A percentile compares a stretch with the other conserved stretches of the same genome.
phyloP scores from a whole-genome alignment of 2,113 vertebrate genomes.

The Meleagris gallopavo region DNA sequence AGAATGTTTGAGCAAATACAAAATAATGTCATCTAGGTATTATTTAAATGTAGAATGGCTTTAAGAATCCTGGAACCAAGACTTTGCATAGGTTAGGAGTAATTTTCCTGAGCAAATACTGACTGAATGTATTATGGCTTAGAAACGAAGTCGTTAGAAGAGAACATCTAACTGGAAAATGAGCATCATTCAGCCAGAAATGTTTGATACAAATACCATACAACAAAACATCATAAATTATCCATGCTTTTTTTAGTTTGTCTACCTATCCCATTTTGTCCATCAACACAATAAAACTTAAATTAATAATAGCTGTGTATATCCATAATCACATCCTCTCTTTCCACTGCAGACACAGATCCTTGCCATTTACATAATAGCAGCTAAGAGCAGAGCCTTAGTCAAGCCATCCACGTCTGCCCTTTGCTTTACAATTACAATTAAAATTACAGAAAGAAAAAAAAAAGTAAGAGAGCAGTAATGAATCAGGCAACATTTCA shows the following conservation, averaged over 20 bases:
- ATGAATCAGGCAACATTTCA: not conserved
- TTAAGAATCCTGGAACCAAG: not conserved
- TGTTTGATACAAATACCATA: not conserved
- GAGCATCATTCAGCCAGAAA: not conserved
- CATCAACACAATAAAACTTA: not conserved
- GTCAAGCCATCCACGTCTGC: not conserved
- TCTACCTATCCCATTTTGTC: not conserved
- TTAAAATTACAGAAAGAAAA: not conserved
- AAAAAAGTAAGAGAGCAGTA: not conserved
- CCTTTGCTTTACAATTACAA: not conserved
- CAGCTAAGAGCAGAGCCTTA: not conserved
- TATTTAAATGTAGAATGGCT: not conserved
- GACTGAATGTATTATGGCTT: not conserved
- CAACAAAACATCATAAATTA: not conserved
- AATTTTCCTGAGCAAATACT: constrained; percentile 1
- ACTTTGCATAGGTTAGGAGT: not conserved
- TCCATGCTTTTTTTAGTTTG: not conserved
- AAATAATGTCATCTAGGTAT: not conserved
- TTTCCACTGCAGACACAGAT: constrained; percentile 2
- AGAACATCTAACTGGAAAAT: not conserved
- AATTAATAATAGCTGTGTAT: not conserved
- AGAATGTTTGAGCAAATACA: not conserved
- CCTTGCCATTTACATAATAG: not conserved
- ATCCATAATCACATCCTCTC: not conserved
- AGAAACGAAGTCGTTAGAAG: not conserved